A percentile compares a stretch with the other conserved stretches of the same genome.
phyloP scores from a whole-genome alignment of 2,888 invertebrate species.

The Magallana nippona region DNA sequence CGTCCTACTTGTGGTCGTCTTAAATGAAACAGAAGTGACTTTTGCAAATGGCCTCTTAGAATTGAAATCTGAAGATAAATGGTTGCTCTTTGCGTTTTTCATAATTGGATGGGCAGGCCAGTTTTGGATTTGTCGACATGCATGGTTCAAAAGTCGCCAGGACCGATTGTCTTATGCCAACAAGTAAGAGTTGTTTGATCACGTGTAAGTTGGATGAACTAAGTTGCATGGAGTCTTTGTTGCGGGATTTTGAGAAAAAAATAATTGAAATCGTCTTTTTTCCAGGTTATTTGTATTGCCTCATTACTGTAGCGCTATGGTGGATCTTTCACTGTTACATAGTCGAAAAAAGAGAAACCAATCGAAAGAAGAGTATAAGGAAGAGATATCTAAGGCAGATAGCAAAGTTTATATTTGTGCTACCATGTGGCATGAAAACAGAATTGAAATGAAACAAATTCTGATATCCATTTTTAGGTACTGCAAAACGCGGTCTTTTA shows the following conservation, averaged over 20 bases:
- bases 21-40: neutral
- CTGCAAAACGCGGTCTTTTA: neutral
- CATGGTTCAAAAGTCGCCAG: constrained; percentile 58
- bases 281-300: constrained; percentile 90
- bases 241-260: no score
- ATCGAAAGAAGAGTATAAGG: constrained; percentile 47
- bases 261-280: neutral
- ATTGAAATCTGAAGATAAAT: neutral
- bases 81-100: constrained; percentile 51
- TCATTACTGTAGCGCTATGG: constrained; percentile 93
- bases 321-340: constrained; percentile 96
- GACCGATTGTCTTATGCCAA: constrained; percentile 51
- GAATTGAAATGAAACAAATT: constrained; percentile 95
- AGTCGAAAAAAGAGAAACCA: constrained; percentile 89
- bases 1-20: constrained; percentile 55
- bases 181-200: constrained; percentile 42
- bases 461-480: constrained; percentile 87
- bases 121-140: constrained; percentile 71
- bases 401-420: constrained; percentile 92
- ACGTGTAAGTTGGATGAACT: no score
- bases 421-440: constrained; percentile 99
- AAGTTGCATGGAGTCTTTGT: no score
- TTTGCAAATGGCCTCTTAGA: neutral
- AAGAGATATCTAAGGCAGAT: constrained; percentile 50
- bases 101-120: constrained; percentile 62